Base-by-base conservation (phyloP, 2,888 invertebrate species). In the Troilus luridus region DNA sequence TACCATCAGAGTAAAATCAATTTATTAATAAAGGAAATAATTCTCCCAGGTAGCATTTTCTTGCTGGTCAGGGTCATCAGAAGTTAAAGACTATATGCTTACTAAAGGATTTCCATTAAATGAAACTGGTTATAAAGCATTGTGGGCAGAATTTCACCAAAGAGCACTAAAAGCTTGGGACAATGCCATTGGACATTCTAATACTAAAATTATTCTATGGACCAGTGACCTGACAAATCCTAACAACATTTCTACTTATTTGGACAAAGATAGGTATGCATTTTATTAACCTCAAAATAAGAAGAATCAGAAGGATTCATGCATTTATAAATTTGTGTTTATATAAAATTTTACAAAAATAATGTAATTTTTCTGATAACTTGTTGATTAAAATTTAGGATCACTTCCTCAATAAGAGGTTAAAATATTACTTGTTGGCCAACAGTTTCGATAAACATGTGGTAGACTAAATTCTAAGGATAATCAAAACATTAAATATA, bases 71-170 rank as follows among this genome's bases (percentile, higher is more conserved):
- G 41, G 64, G 21, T 91, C 89, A 41, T 58, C 91, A 67, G 96
- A 97, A 94, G 97, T 98, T 90, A 94, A 95, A 0, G 94, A 95
- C 0, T 96, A 96, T 93, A 96, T 98, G 95, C 93, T 94, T 21
- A 94, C 94, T 8, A 95, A 95, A 90, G 96, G 96, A 0, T 95
- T 95, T 93, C 95, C 95, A 64, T 94, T 94, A 7, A 95, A 94
- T 5, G 93, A 93, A 41, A 94, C 95, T 56, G 97, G 97, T 64
- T 98, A 97, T 93, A 94, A 97, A 19, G 94, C 96, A 27, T 94
- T 98, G 0, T 98, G 98, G 98, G 95, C 95, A 0, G 95, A 96
- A 92, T 97, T 97, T 94, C 98, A 98, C 93, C 94, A 94, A 10
- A 94, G 94, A 56, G 95, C 96, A 0, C 94, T 96, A 0, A 94